Percentiles rank a stretch among this genome's conserved stretches.
These are phyloP conservation scores for Drosophila nigrodunni DNA, from an alignment of 1,140 invertebrate species.

Conservation along the genomic window DNA sequence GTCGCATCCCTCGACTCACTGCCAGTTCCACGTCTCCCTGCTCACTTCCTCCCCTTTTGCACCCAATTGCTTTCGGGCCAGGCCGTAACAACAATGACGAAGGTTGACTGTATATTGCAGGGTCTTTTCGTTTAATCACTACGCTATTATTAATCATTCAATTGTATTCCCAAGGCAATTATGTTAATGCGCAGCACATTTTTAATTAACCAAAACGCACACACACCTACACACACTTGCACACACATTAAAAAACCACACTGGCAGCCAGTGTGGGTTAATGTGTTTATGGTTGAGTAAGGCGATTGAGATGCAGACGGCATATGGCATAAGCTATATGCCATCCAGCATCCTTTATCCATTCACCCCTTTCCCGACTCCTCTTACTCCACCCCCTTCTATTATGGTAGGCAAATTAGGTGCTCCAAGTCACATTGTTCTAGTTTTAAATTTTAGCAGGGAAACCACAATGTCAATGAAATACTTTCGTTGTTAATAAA, in stretches of 20 bases:
- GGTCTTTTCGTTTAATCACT: constrained; percentile 63
- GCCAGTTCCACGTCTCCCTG: background rate
- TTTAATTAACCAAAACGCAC: constrained; percentile 61
- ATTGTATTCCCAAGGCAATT: constrained; percentile 68
- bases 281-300: constrained; percentile 51
- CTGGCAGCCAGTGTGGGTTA: constrained; percentile 35
- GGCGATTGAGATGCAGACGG: constrained; percentile 6
- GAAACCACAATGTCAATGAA: background rate
- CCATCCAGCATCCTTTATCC: background rate
- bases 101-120: constrained; percentile 35
- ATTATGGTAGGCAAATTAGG: constrained; percentile 4
- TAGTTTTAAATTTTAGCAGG: constrained; percentile 13
- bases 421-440: constrained; percentile 31
- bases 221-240: constrained; percentile 9
- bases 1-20: background rate
- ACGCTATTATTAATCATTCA: constrained; percentile 69
- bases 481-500: background rate
- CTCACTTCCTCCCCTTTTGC: background rate
- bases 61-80: background rate
- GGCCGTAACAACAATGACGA: constrained; percentile 35
- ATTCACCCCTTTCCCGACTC: background rate
- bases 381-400: too few relatives aligned
- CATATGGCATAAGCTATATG: background rate
- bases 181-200: constrained; percentile 67
- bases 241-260: constrained; percentile 37